These are phyloP conservation scores for Choloepus hoffmanni DNA, from an alignment of 2,113 vertebrate genomes.

Conservation along the genomic window DNA sequence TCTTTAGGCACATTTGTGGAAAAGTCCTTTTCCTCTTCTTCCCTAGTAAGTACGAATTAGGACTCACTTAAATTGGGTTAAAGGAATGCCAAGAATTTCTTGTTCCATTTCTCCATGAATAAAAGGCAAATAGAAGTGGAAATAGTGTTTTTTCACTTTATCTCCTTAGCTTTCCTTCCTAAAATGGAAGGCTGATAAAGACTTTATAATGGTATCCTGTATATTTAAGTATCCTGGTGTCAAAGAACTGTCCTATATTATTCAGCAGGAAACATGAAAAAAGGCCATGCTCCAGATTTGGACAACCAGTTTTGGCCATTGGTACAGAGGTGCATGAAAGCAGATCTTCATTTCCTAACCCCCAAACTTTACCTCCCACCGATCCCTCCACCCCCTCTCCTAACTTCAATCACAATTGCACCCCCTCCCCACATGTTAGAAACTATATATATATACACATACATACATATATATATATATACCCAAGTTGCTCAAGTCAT, in stretches of 20 bases:
- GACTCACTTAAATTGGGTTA: neutral
- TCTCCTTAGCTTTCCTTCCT: conserved; percentile 1
- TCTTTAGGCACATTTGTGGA: neutral
- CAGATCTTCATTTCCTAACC: conserved; percentile 2
- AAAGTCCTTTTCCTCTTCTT: neutral
- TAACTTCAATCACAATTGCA: neutral
- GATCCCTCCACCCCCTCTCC: neutral
- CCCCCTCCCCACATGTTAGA: neutral
- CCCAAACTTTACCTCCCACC: neutral
- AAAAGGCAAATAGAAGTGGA: conserved; percentile 5
- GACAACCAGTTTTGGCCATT: neutral
- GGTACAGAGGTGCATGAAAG: neutral
- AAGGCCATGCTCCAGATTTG: neutral
- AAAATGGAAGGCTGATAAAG: neutral
- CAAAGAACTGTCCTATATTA: neutral
- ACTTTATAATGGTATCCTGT: neutral
- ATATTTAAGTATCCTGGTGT: neutral
- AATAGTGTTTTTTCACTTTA: neutral
- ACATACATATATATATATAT: too few relatives aligned
- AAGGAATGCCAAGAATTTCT: conserved; percentile 1
- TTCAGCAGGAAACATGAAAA: neutral
- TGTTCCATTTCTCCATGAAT: neutral
- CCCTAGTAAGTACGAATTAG: neutral
- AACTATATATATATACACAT: neutral
- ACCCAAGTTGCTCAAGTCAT: neutral